phyloP scores from a whole-genome alignment of 2,888 invertebrate species.

The Volucella inflata region DNA sequence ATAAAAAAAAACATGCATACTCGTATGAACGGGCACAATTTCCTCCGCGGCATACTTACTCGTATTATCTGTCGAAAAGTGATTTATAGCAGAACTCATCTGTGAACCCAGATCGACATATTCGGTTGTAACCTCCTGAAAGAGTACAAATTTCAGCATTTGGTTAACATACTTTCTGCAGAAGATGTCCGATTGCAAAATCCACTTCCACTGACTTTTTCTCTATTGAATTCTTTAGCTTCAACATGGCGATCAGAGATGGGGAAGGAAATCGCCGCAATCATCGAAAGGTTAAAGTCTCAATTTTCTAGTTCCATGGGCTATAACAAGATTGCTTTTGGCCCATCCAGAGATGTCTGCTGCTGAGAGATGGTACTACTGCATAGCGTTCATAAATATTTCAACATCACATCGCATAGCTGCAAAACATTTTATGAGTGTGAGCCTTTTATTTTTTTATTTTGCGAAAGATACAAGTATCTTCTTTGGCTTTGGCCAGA shows the following conservation, averaged over 20 bases:
- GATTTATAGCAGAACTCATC: slow-evolving; percentile 40
- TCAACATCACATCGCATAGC: slow-evolving; percentile 57
- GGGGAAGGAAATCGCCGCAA: slow-evolving; percentile 11
- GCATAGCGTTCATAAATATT: slow-evolving; percentile 54
- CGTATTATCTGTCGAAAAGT: slow-evolving; percentile 3
- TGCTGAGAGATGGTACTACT: slow-evolving; percentile 3
- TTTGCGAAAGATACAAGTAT: too few species aligned
- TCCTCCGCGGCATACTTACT: neutral
- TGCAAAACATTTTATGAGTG: slow-evolving; percentile 20
- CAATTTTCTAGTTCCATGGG: slow-evolving; percentile 72
- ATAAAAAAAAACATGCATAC: neutral
- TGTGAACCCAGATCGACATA: too few species aligned
- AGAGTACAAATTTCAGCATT: slow-evolving; percentile 23
- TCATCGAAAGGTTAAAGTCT: slow-evolving; percentile 69
- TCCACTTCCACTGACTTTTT: slow-evolving; percentile 26
- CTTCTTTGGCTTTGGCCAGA: slow-evolving; percentile 44
- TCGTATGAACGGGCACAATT: slow-evolving; percentile 8
- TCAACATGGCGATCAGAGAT: neutral
- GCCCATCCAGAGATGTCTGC: slow-evolving; percentile 18
- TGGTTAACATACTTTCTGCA: slow-evolving; percentile 45
- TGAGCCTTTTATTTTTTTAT: too few species aligned
- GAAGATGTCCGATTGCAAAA: slow-evolving; percentile 57
- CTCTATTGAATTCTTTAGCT: slow-evolving; percentile 47
- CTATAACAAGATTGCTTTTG: slow-evolving; percentile 56
- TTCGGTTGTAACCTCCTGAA: neutral